These are phyloP conservation scores for Cryptoblepharus egeriae DNA, from an alignment of 2,797 vertebrate species.

Conservation along the genomic window DNA sequence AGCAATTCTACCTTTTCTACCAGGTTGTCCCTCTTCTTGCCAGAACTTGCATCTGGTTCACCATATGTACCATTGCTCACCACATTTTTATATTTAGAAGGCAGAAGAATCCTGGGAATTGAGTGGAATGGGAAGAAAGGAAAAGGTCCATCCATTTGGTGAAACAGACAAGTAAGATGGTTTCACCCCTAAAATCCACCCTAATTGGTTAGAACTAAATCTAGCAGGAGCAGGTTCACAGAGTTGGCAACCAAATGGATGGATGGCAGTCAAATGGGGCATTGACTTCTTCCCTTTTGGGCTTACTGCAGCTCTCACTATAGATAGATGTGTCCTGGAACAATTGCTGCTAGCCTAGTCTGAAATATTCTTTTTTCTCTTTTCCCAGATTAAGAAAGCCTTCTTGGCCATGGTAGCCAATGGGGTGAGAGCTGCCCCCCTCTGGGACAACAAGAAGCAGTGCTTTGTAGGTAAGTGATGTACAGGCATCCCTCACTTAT, in stretches of 20 bases:
- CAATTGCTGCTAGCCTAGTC: not conserved
- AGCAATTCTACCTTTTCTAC: too few species aligned
- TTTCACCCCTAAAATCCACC: not conserved
- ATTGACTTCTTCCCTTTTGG: not conserved
- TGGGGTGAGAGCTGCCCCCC: constrained; percentile 78
- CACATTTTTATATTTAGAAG: not conserved
- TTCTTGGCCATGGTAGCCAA: constrained; percentile 83
- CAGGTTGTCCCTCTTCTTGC: not conserved
- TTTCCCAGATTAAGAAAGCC: constrained; percentile 82
- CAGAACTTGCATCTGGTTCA: too few species aligned
- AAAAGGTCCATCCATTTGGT: not conserved
- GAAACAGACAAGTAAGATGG: not conserved
- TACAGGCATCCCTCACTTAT: too few species aligned
- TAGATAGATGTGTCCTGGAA: not conserved
- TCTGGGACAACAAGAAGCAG: constrained; percentile 82
- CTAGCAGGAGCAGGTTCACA: not conserved
- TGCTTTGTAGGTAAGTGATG: constrained; percentile 81
- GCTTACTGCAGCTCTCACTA: not conserved
- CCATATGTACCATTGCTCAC: not conserved
- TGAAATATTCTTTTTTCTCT: not conserved
- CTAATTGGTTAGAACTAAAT: not conserved
- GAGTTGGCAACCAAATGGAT: not conserved
- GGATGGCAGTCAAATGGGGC: not conserved
- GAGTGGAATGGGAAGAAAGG: not conserved
- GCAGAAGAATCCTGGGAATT: not conserved